Evolutionary conservation across 1,140 invertebrate species (phyloP).

Genomic region (Drosophila melanica): DNA sequence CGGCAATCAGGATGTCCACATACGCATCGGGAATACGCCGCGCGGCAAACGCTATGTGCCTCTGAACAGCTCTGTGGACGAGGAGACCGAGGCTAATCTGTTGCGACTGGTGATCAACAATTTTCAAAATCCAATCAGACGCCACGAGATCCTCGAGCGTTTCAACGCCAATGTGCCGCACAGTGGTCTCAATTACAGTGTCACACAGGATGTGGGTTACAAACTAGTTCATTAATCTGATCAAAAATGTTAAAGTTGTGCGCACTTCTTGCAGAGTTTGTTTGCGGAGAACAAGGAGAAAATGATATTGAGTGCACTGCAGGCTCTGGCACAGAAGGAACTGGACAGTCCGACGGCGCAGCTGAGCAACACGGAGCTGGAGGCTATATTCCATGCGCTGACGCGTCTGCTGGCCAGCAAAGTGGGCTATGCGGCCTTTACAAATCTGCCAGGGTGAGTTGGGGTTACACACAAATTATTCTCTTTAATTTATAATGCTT

Average conservation of each 20-base stretch:
- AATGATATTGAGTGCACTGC: slow-evolving; percentile 92
- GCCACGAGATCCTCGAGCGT: slow-evolving; percentile 92
- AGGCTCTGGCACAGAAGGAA: slow-evolving; percentile 89
- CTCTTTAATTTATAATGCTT: neutral
- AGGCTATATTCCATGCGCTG: slow-evolving; percentile 97
- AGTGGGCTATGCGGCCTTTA: slow-evolving; percentile 98
- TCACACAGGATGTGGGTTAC: slow-evolving; percentile 95
- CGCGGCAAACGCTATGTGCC: slow-evolving; percentile 95
- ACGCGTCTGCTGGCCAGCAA: slow-evolving; percentile 97
- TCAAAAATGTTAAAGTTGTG: slow-evolving; percentile 52
- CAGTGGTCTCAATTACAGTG: slow-evolving; percentile 97
- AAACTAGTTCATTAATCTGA: neutral
- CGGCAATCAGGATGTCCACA: slow-evolving; percentile 98
- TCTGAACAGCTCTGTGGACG: slow-evolving; percentile 93
- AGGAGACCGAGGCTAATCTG: slow-evolving; percentile 94
- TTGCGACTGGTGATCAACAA: slow-evolving; percentile 84
- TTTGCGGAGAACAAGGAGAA: slow-evolving; percentile 99
- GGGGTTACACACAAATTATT: too few species aligned
- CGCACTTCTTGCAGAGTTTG: slow-evolving; percentile 87
- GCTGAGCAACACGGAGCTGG: slow-evolving; percentile 89
- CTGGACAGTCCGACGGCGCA: slow-evolving; percentile 86
- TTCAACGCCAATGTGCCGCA: slow-evolving; percentile 99
- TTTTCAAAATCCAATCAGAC: slow-evolving; percentile 75
- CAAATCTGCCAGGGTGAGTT: slow-evolving; percentile 91
- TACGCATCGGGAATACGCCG: slow-evolving; percentile 93